These are phyloP conservation scores for Podocnemis expansa DNA, from an alignment of 2,113 vertebrate species.

Conservation along the genomic window DNA sequence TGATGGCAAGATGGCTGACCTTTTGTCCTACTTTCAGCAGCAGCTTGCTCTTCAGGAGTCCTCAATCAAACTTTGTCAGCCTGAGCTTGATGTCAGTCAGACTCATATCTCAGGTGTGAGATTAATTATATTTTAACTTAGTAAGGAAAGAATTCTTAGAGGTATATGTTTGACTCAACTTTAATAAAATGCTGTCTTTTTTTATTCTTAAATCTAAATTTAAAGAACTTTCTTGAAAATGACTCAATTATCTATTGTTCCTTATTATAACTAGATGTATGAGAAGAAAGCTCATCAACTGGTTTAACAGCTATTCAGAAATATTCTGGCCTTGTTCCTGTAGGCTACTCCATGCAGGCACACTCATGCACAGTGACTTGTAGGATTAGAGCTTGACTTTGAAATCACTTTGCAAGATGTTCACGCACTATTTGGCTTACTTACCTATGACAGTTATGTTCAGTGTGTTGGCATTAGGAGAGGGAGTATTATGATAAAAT, in stretches of 20 bases:
- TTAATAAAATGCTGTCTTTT: neutral
- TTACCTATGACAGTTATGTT: neutral
- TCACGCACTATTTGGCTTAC: neutral
- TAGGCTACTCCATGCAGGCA: neutral
- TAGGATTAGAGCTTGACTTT: neutral
- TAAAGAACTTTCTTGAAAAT: neutral
- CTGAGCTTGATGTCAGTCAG: slow-evolving; percentile 86
- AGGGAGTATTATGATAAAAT: neutral
- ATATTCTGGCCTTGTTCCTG: neutral
- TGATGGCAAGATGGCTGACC: slow-evolving; percentile 89
- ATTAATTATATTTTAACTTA: neutral
- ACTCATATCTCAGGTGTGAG: slow-evolving; percentile 92
- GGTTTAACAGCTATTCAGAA: neutral
- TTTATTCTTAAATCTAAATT: neutral
- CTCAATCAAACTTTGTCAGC: slow-evolving; percentile 90
- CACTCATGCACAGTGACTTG: neutral
- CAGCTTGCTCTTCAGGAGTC: slow-evolving; percentile 88
- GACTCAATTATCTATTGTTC: neutral
- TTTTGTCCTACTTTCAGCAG: slow-evolving; percentile 92
- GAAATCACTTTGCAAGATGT: neutral
- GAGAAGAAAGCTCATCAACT: neutral
- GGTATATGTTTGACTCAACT: neutral
- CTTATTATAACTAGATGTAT: neutral
- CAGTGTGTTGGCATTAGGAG: neutral
- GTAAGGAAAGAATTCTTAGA: neutral